A percentile compares a stretch with the other conserved stretches of the same genome.
Conservation (phyloP, 2,113 vertebrate species). For the pig (Sus scrofa) region T2T-Sscrofa CM000817.6:12904501-12905000, state of each 20-base stretch:
- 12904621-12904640: neutral
- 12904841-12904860: neutral
- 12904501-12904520: neutral
- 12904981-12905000: neutral
- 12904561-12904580: neutral
- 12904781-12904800: neutral
- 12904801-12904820: neutral
- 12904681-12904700: neutral
- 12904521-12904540: neutral
- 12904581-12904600: neutral
- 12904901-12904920: neutral
- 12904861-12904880: neutral
- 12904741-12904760: neutral
- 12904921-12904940: neutral
- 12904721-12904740: neutral
- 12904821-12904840: neutral
- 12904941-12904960: neutral
- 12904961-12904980: neutral
- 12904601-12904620: constrained; percentile 2
- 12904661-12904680: neutral
- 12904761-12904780: neutral
- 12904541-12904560: neutral
- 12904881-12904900: neutral
- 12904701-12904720: neutral
- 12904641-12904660: neutral